Conservation (phyloP, 2,797 vertebrate genomes). For the Coregonus sp. region DNA sequence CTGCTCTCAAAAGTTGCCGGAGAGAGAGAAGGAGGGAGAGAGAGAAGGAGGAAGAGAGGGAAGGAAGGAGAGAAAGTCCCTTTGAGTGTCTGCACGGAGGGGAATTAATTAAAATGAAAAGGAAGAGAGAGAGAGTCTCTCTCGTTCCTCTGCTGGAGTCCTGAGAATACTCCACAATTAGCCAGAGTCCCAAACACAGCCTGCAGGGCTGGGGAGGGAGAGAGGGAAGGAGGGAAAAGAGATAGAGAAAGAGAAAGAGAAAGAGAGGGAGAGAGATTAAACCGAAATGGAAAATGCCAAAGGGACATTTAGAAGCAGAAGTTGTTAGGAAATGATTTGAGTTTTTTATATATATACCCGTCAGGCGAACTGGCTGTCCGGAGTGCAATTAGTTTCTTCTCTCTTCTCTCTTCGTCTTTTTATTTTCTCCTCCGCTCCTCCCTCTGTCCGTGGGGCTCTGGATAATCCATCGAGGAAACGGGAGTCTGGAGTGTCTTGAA, state of each 20-base stretch:
- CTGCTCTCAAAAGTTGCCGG: constrained; percentile 76
- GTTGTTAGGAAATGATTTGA: constrained; percentile 43
- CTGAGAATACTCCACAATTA: constrained; percentile 66
- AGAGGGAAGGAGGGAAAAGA: background rate
- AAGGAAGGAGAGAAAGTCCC: constrained; percentile 48
- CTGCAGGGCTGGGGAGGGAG: constrained; percentile 29
- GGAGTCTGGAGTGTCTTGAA: constrained; percentile 13
- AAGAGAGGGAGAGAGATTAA: constrained; percentile 29
- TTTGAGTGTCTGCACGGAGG: constrained; percentile 69
- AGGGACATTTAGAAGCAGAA: constrained; percentile 46
- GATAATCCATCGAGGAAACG: constrained; percentile 64
- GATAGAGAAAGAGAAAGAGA: background rate
- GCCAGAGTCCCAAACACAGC: constrained; percentile 64
- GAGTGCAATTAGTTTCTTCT: constrained; percentile 31
- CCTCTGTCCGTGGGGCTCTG: constrained; percentile 19
- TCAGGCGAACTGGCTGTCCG: constrained; percentile 46
- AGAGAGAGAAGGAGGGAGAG: constrained; percentile 51
- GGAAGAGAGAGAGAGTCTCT: constrained; percentile 48
- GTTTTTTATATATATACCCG: constrained; percentile 37
- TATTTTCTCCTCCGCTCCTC: constrained; percentile 1
- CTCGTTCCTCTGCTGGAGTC: constrained; percentile 46
- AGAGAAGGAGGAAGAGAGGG: constrained; percentile 29
- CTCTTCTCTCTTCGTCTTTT: constrained; percentile 23
- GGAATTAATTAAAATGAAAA: constrained; percentile 77
- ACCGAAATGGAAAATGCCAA: constrained; percentile 41